Base-by-base conservation (phyloP, 2,797 vertebrate species). In the Synanceia verrucosa region DNA sequence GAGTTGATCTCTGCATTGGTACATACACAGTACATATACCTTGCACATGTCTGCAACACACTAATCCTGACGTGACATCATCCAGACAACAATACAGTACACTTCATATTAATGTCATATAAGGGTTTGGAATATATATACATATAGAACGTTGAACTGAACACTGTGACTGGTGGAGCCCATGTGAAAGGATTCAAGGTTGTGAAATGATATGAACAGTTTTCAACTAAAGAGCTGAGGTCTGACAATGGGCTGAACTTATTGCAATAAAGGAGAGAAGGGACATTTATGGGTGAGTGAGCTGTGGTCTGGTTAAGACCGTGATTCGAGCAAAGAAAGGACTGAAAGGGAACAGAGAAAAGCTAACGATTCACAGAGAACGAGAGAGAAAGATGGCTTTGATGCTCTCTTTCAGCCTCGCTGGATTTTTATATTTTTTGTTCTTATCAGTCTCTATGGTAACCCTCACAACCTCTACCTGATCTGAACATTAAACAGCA, bases 401-500 rank as follows among this genome's bases (percentile, higher is more conserved):
- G 41, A 56, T 61, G 65, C 48, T 62, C 50, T 57, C 19, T 50
- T 68, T 70, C 65, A 70, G 50, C 39, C 19, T 46, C 58, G 21
- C 26, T 50, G 34, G 43, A 51, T 60, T 65, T 33, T 65, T 29
- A 37, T 53, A 37, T 53, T 37, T 18, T 31, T 39, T 50, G 13
- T 13, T 16, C 23, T 43, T 43, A 12, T 63, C 47, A 24, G 48
- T 73, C 57, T 69, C 64, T 56, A 58, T 63, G 52, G 71, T 36
- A 62, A 73, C 72, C 60, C 71, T 67, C 3, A 46, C 7, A 67
- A 52, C 34, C 13, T 16, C 29, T 23, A 76, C 67, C 52, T 74
- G 73, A 65, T 39, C 24, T 60, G 75, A 78, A 66, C 72, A 52
- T 60, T 65, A 72, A 84, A 59, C 65, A 65, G 69, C 53, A 24